These are phyloP conservation scores for Mesoligia furuncula DNA, from an alignment of 2,888 invertebrate species.

Conservation along the genomic window DNA sequence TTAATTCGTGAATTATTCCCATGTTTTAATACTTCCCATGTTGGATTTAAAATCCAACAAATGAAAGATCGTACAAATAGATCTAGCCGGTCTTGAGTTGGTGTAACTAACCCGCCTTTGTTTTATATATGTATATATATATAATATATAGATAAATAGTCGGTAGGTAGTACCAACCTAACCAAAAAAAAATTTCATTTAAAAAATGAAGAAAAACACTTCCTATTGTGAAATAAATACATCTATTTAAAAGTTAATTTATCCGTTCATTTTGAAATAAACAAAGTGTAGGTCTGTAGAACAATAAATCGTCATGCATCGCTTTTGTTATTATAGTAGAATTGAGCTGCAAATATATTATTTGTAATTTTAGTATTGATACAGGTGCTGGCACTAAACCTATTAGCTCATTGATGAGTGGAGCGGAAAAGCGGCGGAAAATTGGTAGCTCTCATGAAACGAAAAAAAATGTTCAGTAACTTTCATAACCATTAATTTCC, in stretches of 20 bases:
- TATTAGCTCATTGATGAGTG: slow-evolving; percentile 5
- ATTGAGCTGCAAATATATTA: slow-evolving; percentile 15
- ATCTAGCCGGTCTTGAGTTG: too few species aligned
- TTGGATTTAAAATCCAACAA: too few species aligned
- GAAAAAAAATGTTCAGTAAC: neutral
- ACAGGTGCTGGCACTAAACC: slow-evolving; percentile 36
- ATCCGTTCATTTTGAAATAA: slow-evolving; percentile 7
- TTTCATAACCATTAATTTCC: neutral
- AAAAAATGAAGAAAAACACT: neutral
- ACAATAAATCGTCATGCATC: slow-evolving; percentile 7
- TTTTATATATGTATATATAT: too few species aligned
- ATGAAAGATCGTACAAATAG: too few species aligned
- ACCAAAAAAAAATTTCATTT: neutral
- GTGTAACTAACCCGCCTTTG: too few species aligned
- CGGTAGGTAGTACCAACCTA: neutral
- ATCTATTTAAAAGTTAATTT: neutral
- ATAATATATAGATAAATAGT: neutral
- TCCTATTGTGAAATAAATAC: neutral
- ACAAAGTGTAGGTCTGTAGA: neutral
- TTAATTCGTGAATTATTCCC: too few species aligned
- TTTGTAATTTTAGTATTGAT: slow-evolving; percentile 49
- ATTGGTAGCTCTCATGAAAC: neutral
- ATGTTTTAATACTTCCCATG: too few species aligned
- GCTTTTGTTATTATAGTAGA: neutral
- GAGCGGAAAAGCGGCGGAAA: slow-evolving; percentile 17